Evolutionary conservation across 2,797 vertebrate species (phyloP).

Genomic region (Tenualosa ilisha): DNA sequence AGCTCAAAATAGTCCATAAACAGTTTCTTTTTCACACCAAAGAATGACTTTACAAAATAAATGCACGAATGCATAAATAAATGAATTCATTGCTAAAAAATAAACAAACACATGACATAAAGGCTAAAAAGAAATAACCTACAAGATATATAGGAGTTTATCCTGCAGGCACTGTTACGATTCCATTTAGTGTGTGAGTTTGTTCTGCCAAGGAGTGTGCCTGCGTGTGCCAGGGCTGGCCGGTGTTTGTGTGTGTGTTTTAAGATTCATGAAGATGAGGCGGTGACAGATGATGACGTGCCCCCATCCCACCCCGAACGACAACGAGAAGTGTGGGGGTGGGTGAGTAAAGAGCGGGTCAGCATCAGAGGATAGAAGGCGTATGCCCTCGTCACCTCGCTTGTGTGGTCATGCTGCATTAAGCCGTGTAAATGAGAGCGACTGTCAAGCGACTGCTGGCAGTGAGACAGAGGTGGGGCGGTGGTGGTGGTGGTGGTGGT

Average conservation of each 20-base stretch:
- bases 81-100: background rate
- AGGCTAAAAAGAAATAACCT: background rate
- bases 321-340: background rate
- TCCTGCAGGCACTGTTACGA: background rate
- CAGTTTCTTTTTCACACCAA: background rate
- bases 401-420: constrained; percentile 10
- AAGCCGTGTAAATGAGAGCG: constrained; percentile 6
- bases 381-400: background rate
- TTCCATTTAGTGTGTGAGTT: background rate
- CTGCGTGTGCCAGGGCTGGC: background rate
- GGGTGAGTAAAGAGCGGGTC: background rate
- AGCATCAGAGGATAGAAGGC: background rate
- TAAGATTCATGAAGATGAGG: background rate
- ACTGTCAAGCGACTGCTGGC: background rate
- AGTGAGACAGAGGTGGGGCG: background rate
- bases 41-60: background rate
- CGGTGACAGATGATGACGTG: background rate
- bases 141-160: background rate
- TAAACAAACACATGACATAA: background rate
- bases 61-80: background rate
- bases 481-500: background rate
- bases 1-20: background rate
- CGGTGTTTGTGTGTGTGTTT: background rate
- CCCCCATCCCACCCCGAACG: background rate
- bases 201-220: background rate